Base-by-base conservation (phyloP, 2,797 vertebrate species). In the Meda fulgida region DNA sequence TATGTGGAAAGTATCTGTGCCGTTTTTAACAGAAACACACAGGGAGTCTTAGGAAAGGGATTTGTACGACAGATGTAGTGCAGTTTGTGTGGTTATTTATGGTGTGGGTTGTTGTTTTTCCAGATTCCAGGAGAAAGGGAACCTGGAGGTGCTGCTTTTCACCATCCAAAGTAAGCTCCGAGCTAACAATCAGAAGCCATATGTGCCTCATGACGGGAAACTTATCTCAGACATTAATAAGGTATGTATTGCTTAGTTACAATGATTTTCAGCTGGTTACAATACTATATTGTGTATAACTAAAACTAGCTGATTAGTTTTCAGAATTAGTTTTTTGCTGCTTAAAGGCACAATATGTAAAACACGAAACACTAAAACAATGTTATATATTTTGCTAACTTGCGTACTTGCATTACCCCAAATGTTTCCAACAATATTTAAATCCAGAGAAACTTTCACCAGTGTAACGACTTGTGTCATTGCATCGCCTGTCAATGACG, bases 101-200 rank as follows among this genome's bases (percentile, higher is more conserved):
- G 11, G 34, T 26, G 73, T 26, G 7, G 26, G 26, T 69, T 66
- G 36, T 34, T 80, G 46, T 81, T 63, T 58, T 2, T 58, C 31
- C 87, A 99, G 98, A 93, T 99, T 99, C 90, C 97, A 98, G 92
- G 98, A 99, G 90, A 99, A 99, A 88, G 98, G 98, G 10, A 99
- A 99, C 90, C 93, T 99, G 19, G 98, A 99, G 89, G 98, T 99
- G 19, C 94, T 99, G 84, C 97, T 99, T 79, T 99, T 99, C 93
- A 98, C 96, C 89, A 98, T 99, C 94, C 98, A 99, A 95, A 99
- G 98, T 94, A 98, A 98, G 83, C 94, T 99, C 60, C 94, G 98
- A 48, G 98, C 97, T 92, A 97, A 95, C 93, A 97, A 99, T 94
- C 97, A 96, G 92, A 97, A 97, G 85, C 96, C 96, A 84, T 99